These are phyloP conservation scores for Huso huso DNA, from an alignment of 2,797 vertebrate genomes.

Conservation along the genomic window DNA sequence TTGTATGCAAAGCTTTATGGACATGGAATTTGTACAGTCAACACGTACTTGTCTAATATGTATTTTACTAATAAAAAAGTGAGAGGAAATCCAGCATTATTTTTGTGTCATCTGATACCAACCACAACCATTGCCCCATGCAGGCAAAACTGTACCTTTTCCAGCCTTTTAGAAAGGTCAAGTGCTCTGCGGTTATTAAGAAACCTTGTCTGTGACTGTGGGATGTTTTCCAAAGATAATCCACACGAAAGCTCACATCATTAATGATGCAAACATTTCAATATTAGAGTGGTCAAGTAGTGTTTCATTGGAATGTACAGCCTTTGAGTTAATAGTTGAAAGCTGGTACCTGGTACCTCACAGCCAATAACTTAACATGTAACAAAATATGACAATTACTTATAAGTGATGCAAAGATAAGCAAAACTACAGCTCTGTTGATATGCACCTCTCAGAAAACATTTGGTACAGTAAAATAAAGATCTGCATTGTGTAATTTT, in stretches of 20 bases:
- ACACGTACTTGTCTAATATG: conserved; percentile 26
- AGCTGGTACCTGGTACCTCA: neutral
- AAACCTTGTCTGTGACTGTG: conserved; percentile 40
- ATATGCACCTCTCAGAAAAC: too few species aligned
- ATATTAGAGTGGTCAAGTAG: conserved; percentile 16
- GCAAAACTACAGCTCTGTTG: too few species aligned
- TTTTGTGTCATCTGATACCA: conserved; percentile 17
- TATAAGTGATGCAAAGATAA: too few species aligned
- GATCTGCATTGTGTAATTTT: too few species aligned
- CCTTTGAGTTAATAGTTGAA: conserved; percentile 39
- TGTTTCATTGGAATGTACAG: conserved; percentile 36
- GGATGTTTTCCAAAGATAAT: conserved; percentile 38
- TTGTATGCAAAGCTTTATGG: neutral
- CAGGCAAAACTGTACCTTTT: conserved; percentile 28
- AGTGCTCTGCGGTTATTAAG: conserved; percentile 40
- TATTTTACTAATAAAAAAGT: too few species aligned
- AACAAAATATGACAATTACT: too few species aligned
- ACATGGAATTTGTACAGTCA: conserved; percentile 21
- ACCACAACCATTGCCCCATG: conserved; percentile 37
- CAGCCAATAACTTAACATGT: too few species aligned
- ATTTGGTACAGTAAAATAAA: too few species aligned
- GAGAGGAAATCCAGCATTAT: too few species aligned
- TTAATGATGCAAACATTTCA: conserved; percentile 40
- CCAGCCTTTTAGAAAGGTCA: conserved; percentile 51
- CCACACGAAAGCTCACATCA: conserved; percentile 42